A percentile compares a stretch with the other conserved stretches of the same genome.
phyloP scores from a whole-genome alignment of 2,797 vertebrate genomes.

The Sphenopsis melanotis region DNA sequence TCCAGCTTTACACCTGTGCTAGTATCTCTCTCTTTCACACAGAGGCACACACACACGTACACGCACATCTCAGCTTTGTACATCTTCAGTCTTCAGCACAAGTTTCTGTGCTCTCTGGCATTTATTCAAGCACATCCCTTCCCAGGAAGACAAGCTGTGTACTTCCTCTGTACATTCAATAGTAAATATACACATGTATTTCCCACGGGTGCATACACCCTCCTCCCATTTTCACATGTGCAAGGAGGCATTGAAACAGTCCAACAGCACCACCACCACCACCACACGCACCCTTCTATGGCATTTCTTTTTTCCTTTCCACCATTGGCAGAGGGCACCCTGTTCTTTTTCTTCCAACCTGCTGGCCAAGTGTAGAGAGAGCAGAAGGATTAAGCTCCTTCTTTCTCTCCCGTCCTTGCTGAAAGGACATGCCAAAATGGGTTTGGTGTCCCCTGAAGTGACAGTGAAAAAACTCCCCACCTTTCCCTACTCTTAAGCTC shows the following conservation, averaged over 20 bases:
- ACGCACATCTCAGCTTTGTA: not conserved
- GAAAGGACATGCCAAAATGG: conserved; percentile 2
- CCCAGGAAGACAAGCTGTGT: conserved; percentile 55
- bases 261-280: not conserved
- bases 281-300: not conserved
- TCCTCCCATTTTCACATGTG: conserved; percentile 18
- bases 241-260: conserved; percentile 33
- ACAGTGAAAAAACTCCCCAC: not conserved
- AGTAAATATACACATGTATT: conserved; percentile 62
- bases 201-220: conserved; percentile 32
- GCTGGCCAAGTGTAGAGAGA: not conserved
- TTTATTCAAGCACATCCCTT: conserved; percentile 19
- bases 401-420: not conserved
- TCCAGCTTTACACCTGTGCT: conserved; percentile 26
- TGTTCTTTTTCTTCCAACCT: not conserved
- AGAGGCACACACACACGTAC: not conserved
- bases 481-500: not conserved
- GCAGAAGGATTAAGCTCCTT: not conserved
- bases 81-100: not conserved
- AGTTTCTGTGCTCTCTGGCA: conserved; percentile 21
- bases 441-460: not conserved
- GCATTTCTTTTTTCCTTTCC: not conserved
- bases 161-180: conserved; percentile 63
- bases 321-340: conserved; percentile 3
- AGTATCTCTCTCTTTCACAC: conserved; percentile 6